Percentiles rank a stretch among this genome's conserved stretches.
These are phyloP conservation scores for Tenualosa thibaudeaui DNA, from an alignment of 2,797 vertebrate genomes.

Conservation along the genomic window DNA sequence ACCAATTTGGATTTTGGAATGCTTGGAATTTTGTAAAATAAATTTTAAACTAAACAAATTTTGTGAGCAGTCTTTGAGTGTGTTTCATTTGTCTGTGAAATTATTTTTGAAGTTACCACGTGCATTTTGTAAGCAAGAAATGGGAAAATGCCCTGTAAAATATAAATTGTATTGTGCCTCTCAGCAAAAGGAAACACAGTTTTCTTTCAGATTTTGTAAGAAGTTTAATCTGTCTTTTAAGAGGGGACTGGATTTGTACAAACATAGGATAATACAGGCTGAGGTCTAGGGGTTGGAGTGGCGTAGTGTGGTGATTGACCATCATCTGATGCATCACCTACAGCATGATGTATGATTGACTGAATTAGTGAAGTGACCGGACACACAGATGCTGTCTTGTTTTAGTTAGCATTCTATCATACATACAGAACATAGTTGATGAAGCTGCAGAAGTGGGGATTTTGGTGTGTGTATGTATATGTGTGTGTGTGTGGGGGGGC, in stretches of 20 bases:
- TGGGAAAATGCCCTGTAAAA: background rate
- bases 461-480: background rate
- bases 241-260: background rate
- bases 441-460: background rate
- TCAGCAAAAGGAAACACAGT: background rate
- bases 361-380: too few species aligned
- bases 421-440: too few species aligned
- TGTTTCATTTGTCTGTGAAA: background rate
- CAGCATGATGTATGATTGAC: too few species aligned
- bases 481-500: background rate
- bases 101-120: background rate
- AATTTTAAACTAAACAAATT: background rate
- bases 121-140: background rate
- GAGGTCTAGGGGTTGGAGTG: background rate
- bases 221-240: background rate
- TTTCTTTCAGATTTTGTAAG: background rate
- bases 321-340: background rate
- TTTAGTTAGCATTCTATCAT: too few species aligned
- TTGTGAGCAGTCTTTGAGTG: background rate
- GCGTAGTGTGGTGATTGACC: background rate
- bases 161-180: background rate
- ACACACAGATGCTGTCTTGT: too few species aligned
- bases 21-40: background rate
- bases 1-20: background rate
- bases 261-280: too few species aligned